A percentile compares a stretch with the other conserved stretches of the same genome.
These are phyloP conservation scores for Phainopepla nitens DNA, from an alignment of 2,113 vertebrate species.

Conservation along the genomic window DNA sequence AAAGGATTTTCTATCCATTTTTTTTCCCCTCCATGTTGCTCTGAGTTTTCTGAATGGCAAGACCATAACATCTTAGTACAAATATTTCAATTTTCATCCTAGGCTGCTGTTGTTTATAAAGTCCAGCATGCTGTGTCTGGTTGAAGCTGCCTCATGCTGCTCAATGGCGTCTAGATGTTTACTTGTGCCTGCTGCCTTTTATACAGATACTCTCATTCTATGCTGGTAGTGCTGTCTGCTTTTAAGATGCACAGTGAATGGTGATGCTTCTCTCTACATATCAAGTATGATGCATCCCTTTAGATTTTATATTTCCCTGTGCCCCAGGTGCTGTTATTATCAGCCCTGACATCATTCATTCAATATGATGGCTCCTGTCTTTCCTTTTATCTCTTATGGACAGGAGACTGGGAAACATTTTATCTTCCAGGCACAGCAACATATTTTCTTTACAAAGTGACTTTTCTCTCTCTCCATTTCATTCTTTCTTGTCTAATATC, in stretches of 20 bases:
- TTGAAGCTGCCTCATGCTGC: not conserved
- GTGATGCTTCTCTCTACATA: slow-evolving; percentile 21
- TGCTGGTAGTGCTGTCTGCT: not conserved
- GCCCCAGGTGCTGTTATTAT: slow-evolving; percentile 26
- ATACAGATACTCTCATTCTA: not conserved
- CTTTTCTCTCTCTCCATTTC: not conserved
- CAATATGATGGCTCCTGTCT: slow-evolving; percentile 27
- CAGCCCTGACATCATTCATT: slow-evolving; percentile 33
- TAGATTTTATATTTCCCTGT: slow-evolving; percentile 23
- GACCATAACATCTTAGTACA: not conserved
- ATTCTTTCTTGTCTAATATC: not conserved
- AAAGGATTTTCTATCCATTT: not conserved
- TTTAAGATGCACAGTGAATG: not conserved
- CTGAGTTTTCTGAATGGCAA: not conserved
- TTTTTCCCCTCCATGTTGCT: not conserved
- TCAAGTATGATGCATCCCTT: slow-evolving; percentile 34
- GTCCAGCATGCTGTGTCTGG: not conserved
- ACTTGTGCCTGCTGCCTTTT: not conserved
- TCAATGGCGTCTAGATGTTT: not conserved
- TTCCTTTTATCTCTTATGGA: slow-evolving; percentile 52
- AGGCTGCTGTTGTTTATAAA: not conserved
- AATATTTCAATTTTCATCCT: not conserved
- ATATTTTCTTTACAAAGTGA: slow-evolving; percentile 22
- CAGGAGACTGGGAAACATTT: slow-evolving; percentile 50
- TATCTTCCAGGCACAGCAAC: slow-evolving; percentile 24